Percentiles rank a stretch among this genome's conserved stretches.
Conservation (phyloP, 2,888 invertebrate genomes). For the Elmis aenea region DNA sequence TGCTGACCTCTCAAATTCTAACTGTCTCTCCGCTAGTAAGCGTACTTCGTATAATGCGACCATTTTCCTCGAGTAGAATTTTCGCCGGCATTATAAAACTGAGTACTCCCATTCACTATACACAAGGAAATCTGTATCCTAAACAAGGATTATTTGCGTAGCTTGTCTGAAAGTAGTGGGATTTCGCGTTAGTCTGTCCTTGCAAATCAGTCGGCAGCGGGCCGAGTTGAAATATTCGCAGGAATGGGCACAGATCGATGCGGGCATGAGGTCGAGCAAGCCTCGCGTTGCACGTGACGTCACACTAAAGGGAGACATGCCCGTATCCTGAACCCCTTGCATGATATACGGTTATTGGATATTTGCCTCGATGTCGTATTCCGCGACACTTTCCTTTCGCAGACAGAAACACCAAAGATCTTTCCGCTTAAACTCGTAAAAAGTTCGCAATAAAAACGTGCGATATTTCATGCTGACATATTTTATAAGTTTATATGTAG, state of each 20-base stretch:
- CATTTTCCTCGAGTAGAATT: too few relatives aligned
- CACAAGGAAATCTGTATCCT: too few relatives aligned
- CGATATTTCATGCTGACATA: conserved; percentile 24
- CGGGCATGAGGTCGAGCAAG: conserved; percentile 21
- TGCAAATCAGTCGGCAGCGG: conserved; percentile 6
- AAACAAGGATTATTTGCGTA: too few relatives aligned
- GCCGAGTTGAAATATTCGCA: conserved; percentile 22
- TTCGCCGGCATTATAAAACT: too few relatives aligned
- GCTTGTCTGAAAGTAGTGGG: too few relatives aligned
- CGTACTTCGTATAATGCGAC: too few relatives aligned
- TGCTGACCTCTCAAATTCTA: too few relatives aligned
- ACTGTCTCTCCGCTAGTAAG: too few relatives aligned
- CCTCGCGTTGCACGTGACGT: conserved; percentile 22
- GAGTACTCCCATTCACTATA: too few relatives aligned
- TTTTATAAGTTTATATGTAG: conserved; percentile 15
- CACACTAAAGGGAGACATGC: conserved; percentile 21
- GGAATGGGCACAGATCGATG: conserved; percentile 25
- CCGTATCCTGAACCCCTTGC: conserved; percentile 18
- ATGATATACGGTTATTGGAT: conserved; percentile 26
- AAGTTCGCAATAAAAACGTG: conserved; percentile 22
- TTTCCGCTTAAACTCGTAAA: conserved; percentile 21
- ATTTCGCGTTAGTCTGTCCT: not conserved
- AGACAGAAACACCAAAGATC: conserved; percentile 21
- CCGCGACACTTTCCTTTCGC: conserved; percentile 18
- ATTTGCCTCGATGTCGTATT: conserved; percentile 23